phyloP scores from a whole-genome alignment of 2,888 invertebrate genomes.

The Lomographa bimaculata region DNA sequence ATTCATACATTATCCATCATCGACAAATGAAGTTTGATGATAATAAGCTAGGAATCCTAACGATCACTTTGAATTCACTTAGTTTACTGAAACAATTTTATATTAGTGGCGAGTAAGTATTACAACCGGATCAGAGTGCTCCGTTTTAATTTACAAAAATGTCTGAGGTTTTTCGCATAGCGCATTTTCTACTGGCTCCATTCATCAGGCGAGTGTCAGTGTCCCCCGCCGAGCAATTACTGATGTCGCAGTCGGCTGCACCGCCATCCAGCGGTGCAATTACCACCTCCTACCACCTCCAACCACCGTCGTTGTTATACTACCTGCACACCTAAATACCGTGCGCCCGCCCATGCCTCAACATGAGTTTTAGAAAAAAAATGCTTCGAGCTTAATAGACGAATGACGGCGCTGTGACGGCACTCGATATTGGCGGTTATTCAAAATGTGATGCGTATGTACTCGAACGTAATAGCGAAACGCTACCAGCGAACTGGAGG shows the following conservation, averaged over 20 bases:
- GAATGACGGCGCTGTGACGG: too few species aligned
- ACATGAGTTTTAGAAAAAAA: slow-evolving; percentile 17
- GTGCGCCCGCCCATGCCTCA: slow-evolving; percentile 13
- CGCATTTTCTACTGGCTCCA: slow-evolving; percentile 64
- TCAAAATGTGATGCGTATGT: too few species aligned
- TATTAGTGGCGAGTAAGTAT: slow-evolving; percentile 31
- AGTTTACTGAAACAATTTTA: too few species aligned
- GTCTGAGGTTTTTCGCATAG: slow-evolving; percentile 63
- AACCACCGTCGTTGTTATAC: slow-evolving; percentile 36
- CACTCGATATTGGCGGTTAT: too few species aligned
- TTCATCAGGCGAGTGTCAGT: slow-evolving; percentile 74
- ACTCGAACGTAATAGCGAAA: too few species aligned
- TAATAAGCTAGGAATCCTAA: too few species aligned
- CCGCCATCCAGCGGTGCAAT: slow-evolving; percentile 61
- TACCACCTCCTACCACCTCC: slow-evolving; percentile 51
- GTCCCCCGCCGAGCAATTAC: slow-evolving; percentile 72
- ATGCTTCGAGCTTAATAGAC: slow-evolving; percentile 7
- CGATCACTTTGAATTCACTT: too few species aligned
- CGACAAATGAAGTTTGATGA: too few species aligned
- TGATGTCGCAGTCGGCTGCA: slow-evolving; percentile 72
- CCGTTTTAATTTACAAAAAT: slow-evolving; percentile 70
- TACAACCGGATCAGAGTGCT: slow-evolving; percentile 56
- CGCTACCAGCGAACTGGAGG: too few species aligned
- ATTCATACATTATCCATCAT: too few species aligned
- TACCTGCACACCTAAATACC: slow-evolving; percentile 33